A percentile compares a stretch with the other conserved stretches of the same genome.
Evolutionary conservation across 2,888 invertebrate species (phyloP).

Genomic region (Sesamia inferens): DNA sequence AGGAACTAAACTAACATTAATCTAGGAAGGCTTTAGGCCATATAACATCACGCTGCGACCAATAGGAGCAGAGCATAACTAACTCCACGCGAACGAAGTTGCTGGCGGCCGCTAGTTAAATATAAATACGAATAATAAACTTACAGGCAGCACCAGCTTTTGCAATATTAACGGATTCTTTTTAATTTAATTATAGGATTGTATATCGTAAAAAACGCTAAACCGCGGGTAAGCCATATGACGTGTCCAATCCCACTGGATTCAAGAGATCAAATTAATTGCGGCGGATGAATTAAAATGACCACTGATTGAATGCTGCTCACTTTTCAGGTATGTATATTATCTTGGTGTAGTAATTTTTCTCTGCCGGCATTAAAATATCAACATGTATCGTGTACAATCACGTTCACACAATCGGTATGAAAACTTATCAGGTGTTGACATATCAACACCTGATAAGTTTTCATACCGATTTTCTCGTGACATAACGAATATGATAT

Average conservation of each 20-base stretch:
- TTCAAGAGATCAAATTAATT: conserved; percentile 44
- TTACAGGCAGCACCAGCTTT: conserved; percentile 1
- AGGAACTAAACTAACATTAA: no score
- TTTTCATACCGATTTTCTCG: no score
- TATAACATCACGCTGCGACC: no score
- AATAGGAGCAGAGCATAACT: no score
- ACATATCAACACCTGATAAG: no score
- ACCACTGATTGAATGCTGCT: conserved; percentile 39
- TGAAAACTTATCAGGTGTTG: no score
- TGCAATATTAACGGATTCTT: conserved; percentile 25
- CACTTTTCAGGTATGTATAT: conserved; percentile 6
- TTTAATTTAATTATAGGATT: conserved; percentile 40
- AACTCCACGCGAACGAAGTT: no score
- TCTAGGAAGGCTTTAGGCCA: no score
- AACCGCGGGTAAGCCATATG: conserved; percentile 21
- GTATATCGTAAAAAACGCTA: conserved; percentile 34
- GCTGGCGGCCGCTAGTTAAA: not conserved
- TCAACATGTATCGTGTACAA: not conserved
- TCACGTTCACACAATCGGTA: no score
- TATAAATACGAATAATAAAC: not conserved
- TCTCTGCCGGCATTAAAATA: not conserved
- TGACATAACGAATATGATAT: no score
- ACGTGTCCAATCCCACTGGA: conserved; percentile 17
- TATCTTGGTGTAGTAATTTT: not conserved
- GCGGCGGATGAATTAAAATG: conserved; percentile 41